Evolutionary conservation across 1,140 invertebrate genomes (phyloP), one percentile per base, ranked within the genome.

Genomic region (Sycophila sp.): DNA sequence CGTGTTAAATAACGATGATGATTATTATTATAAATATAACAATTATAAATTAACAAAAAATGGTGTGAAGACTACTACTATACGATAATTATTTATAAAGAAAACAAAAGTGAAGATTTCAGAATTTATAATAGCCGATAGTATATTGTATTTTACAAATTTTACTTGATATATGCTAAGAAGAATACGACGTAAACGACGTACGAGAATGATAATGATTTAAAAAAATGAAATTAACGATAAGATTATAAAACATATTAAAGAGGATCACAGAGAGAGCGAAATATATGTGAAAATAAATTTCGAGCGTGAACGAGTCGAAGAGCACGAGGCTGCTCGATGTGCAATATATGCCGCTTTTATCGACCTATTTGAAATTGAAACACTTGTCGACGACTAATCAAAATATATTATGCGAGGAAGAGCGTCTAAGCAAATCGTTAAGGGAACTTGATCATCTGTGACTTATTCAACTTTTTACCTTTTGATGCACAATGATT

Each of bases 131-230:
- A 82, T 84, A 85, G 78, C 72, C 75, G 19, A 70, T 63, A 78
- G 75, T 79, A 83, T 79, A 85, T 85, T 85, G 84, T 86, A 86
- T 86, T 86, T 86, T 85, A 85, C 81, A 86, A 83, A 86, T 86
- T 86, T 86, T 84, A 84, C 81, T 86, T 83, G 77, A 80, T 83
- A 81, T 83, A 76, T 81, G 19, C 47, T 58, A 70, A 22, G 51
- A 70, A 66, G 24, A 28, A 42, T 40, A 58, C 47, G 59, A 59
- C 56, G 65, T 68, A 68, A 69, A 69, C 66, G 56, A 59, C 17
- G 26, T 64, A 64, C 15, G 60, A 75, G 42, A 71, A 74, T 71
- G 72, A 71, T 62, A 38, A 55, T n/a, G n/a, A 71, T 64, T 73
- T 71, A 70, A 76, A 67, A 73, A 71, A 40, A 72, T n/a, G n/a